Base-by-base conservation (phyloP, 1,140 invertebrate species). In the Drosophila tropicalis region DNA sequence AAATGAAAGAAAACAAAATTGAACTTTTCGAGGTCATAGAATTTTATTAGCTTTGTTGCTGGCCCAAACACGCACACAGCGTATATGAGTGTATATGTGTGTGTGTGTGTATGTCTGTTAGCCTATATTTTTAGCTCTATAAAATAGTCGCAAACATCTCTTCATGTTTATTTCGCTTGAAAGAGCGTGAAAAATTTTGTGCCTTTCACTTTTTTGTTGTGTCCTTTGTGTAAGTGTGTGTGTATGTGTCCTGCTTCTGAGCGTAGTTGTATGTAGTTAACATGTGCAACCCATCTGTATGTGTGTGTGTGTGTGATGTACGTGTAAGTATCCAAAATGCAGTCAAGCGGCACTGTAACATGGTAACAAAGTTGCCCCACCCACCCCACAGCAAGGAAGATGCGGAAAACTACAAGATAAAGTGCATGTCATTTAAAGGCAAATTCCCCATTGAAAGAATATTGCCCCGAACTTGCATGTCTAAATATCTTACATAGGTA, bases 1-100 rank as follows among this genome's bases (percentile, higher is more conserved):
- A 51, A 51, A 51, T 51, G 44, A 51, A 51, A 51, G 44, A 51
- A 51, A 51, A 51, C 73, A 76, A 76, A 89, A 87, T 87, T 87
- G 70, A 89, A 89, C 83, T 89, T 83, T 89, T 89, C 84, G 84
- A 87, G 83, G 84, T 89, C 81, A 89, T 75, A 77, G 73, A 55
- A 65, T 89, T 87, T 89, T 87, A 87, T 87, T 87, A 81, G 76
- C 83, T 83, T 83, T 87, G 69, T 77, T 83, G 66, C 68, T 51
- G 68, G 44, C 47, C 60, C 54, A 19, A 55, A 40, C 39, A 47
- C 36, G 39, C 36, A 25, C 54, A 63, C 29, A n/a, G 36, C 12
- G 13, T 60, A 3, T 29, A 15, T 62, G 13, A 41, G 10, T 56
- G 40, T 58, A 6, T 12, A 15, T 62, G 13, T 55, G 7, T 56